Percentiles rank a stretch among this genome's conserved stretches.
Conservation (phyloP, 2,888 invertebrate genomes). For the Meliscaeva auricollis region DNA sequence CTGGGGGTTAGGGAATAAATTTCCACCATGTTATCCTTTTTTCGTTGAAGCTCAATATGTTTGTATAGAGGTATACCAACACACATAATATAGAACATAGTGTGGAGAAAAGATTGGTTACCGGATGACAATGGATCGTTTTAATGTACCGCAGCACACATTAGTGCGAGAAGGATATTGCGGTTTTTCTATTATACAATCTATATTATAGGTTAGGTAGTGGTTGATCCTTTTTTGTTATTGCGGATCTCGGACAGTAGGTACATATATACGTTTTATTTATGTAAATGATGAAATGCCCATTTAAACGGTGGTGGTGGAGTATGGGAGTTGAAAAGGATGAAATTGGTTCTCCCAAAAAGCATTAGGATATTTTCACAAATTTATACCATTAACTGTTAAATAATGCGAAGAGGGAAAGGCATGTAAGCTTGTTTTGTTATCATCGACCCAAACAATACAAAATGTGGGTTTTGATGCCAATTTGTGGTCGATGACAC, state of each 20-base stretch:
- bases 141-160: constrained; percentile 45
- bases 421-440: constrained; percentile 36
- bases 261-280: constrained; percentile 58
- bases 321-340: background rate
- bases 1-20: constrained; percentile 63
- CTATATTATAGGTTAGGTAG: constrained; percentile 6
- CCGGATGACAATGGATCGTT: constrained; percentile 44
- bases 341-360: background rate
- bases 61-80: background rate
- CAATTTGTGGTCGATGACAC: constrained; percentile 30
- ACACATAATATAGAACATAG: too few relatives aligned
- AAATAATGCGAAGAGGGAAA: constrained; percentile 61
- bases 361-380: constrained; percentile 36
- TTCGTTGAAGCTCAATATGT: constrained; percentile 10
- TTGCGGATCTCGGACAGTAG: background rate
- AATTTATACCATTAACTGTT: constrained; percentile 63
- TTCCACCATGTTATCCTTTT: constrained; percentile 65
- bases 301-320: background rate
- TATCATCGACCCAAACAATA: constrained; percentile 38
- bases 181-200: too few relatives aligned
- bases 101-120: constrained; percentile 33
- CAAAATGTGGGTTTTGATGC: constrained; percentile 29
- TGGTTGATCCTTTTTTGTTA: constrained; percentile 41
- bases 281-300: constrained; percentile 50
- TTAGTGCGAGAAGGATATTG: constrained; percentile 34